Evolutionary conservation across 2,888 invertebrate genomes (phyloP).

Genomic region (Stratiomys singularior): DNA sequence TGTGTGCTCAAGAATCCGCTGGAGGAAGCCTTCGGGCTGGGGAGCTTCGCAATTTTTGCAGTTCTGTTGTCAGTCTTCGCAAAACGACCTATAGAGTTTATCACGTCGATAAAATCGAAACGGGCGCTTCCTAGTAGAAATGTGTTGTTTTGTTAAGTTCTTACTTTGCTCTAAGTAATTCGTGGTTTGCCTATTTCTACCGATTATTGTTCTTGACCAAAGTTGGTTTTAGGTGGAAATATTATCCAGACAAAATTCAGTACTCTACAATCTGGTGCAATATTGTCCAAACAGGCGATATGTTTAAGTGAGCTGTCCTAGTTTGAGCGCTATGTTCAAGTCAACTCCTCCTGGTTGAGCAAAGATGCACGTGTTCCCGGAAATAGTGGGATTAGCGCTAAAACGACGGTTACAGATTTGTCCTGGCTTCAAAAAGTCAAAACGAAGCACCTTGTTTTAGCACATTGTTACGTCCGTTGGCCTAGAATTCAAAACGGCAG

Average conservation of each 20-base stretch:
- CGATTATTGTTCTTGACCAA: neutral
- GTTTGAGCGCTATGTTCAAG: neutral
- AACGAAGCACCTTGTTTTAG: no score
- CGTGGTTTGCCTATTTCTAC: neutral
- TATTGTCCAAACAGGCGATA: neutral
- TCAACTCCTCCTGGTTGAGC: no score
- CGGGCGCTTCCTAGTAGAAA: constrained; percentile 34
- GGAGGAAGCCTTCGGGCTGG: constrained; percentile 29
- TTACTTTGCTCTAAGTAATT: neutral
- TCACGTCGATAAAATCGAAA: constrained; percentile 36
- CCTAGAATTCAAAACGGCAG: neutral
- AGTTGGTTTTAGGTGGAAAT: neutral
- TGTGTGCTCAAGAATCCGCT: neutral
- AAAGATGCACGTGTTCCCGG: constrained; percentile 5
- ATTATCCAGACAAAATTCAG: neutral
- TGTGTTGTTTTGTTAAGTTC: neutral
- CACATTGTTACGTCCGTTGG: no score
- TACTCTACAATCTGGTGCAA: neutral
- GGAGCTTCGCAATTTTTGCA: constrained; percentile 40
- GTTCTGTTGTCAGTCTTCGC: constrained; percentile 44
- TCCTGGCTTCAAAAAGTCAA: no score
- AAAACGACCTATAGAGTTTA: constrained; percentile 35
- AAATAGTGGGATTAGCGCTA: neutral
- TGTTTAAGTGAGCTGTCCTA: neutral
- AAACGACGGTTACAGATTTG: neutral